Evolutionary conservation across 2,113 vertebrate species (phyloP).

Genomic region (Ardeotis arabs): DNA sequence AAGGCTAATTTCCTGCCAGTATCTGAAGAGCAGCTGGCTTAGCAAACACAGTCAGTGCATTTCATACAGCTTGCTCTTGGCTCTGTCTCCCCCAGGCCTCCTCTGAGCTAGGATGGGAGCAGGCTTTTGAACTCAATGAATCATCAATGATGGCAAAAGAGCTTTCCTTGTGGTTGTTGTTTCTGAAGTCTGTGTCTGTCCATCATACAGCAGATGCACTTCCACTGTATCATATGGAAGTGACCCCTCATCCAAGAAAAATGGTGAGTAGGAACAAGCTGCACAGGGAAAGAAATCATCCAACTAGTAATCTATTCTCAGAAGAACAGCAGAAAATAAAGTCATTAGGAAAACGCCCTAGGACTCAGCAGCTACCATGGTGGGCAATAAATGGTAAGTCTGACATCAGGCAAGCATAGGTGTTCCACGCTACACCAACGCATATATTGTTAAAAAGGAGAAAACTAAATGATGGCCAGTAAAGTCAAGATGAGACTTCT

Average conservation of each 20-base stretch:
- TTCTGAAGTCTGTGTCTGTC: neutral
- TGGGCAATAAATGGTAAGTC: neutral
- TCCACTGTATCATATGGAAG: neutral
- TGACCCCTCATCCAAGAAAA: neutral
- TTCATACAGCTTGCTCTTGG: neutral
- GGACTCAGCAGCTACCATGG: neutral
- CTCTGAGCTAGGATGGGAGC: neutral
- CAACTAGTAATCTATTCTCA: neutral
- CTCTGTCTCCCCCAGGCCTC: neutral
- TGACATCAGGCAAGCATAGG: neutral
- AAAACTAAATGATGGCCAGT: neutral
- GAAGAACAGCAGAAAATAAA: neutral
- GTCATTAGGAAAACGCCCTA: neutral
- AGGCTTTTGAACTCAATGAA: neutral
- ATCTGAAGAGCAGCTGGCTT: neutral
- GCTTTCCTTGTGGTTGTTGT: neutral
- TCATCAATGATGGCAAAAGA: neutral
- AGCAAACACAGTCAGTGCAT: neutral
- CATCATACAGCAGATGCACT: neutral
- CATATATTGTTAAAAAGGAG: neutral
- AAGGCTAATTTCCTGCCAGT: conserved; percentile 3
- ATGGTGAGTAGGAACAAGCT: neutral
- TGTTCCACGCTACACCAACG: no score
- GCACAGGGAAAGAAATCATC: neutral
- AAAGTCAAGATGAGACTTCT: neutral